Evolutionary conservation across 1,140 invertebrate genomes (phyloP), one percentile per base, ranked within the genome.

Genomic region (Diabrotica undecimpunctata): DNA sequence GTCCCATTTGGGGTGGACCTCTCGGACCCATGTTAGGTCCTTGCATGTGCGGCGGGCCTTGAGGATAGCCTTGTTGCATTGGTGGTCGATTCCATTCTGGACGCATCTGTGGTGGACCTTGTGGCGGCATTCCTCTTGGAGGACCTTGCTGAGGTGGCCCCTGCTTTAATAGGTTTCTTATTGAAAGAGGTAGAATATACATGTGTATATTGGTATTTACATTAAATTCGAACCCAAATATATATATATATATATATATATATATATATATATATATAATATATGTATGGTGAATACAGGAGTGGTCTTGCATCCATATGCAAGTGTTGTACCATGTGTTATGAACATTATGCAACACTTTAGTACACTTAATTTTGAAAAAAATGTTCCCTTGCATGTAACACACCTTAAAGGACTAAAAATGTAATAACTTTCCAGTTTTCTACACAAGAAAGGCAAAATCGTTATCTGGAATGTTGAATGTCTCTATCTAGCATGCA

Each of bases 51-150:
- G 87, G 77, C 8, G 79, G 79, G 52, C 81, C 82, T 69, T 79
- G 78, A 57, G 86, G 81, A 68, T 81, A 82, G 12, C 82, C 81
- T 62, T 81, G 81, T 70, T 83, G 81, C 81, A 83, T 83, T 66
- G 89, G 90, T 61, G 89, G 89, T 71, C 88, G 80, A 75, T 88
- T 90, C 90, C 90, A 92, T 72, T 92, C 90, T 9, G 87, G 87
- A 60, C 86, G 82, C 67, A 82, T 83, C 14, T 87, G 84, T 54
- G 87, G 85, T 61, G 85, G 86, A 51, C 86, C 85, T 76, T 86
- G 82, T 64, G 84, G 83, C 9, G 84, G 83, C 64, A 83, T 83
- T 12, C 82, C 82, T 57, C 81, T 77, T 53, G 86, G 87, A 66
- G 88, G 88, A 55, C 85, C 85, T 35, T 81, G 81, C 66, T 84